Base-by-base conservation (phyloP, 2,797 vertebrate genomes). In the Dermochelys coriacea region DNA sequence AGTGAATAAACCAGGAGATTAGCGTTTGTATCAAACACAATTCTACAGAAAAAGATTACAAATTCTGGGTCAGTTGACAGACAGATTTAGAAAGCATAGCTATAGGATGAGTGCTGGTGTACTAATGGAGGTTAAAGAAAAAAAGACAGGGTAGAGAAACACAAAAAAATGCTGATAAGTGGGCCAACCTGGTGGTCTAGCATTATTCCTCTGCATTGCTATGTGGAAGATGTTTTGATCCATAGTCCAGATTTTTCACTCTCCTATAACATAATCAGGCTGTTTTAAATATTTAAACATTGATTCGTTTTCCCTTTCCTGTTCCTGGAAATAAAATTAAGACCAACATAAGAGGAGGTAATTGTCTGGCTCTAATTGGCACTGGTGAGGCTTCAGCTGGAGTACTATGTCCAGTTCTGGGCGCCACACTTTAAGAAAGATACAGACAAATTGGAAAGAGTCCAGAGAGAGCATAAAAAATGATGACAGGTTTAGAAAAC, bases 41-140 rank as follows among this genome's bases (percentile, higher is more conserved):
- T 78, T 75, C 55, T 37, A 84, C 82, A 88, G 91, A 85, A 96
- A 92, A 92, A 84, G 95, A 91, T 96, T 75, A 87, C 90, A 87
- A 84, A 21, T 34, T 85, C 15, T 23, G 92, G 94, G 91, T 87
- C 96, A 89, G 61, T 21, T 1, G 6, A 21, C 15, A 88, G 59
- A 51, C n/a, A 29, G 85, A 89, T 88, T 59, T 90, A 4, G 0
- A 87, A 54, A 75, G 14, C 10, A 8, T 2, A 8, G 79, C 59
- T 71, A 0, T 19, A 81, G 87, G 89, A 77, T 4, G 1, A 50
- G 14, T n/a, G 86, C 55, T 84, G 37, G 78, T 18, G 74, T 19
- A 64, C 71, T 41, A 41, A 41, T 3, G 3, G 71, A 1, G 3
- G 5, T 12, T 14, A 51, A 80, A 23, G 54, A 74, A 57, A 29